Base-by-base conservation (phyloP, 2,888 invertebrate species). In the Altica lythri region DNA sequence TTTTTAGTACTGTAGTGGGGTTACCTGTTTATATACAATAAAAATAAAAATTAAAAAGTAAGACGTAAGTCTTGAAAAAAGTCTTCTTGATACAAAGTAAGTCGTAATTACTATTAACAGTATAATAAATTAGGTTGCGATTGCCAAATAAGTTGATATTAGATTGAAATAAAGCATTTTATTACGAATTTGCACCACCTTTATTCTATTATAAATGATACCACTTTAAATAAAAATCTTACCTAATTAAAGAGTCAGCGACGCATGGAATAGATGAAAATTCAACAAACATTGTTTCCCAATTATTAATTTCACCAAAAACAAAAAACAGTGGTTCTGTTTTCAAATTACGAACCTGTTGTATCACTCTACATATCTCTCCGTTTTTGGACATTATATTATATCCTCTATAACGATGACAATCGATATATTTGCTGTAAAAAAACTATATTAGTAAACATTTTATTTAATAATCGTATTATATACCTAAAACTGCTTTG, bases 241-340 rank as follows among this genome's bases (percentile, higher is more conserved):
- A 54, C 54, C 93, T 90, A 58, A 85, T 75, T 61, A 94, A 86
- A 9, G 90, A 85, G 40, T 84, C 79, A 32, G 83, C 81, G 73
- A 93, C 93, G 1, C 83, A 75, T 0, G 89, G 87, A 19, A 94
- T 79, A 63, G 81, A 77, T 84, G 93, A 84, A 40, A 94, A 81
- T 30, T 85, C 81, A 5, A 81, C 77, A 1, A 89, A 94, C 91
- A 94, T 93, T 59, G 88, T 87, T 8, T 85, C 78, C 92, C 92
- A 94, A 0, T 90, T 88, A 1, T 92, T 92, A 89, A 95, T 90
- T 22, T 94, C 94, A 46, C 94, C 90, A 78, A 92, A 95, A 34
- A 94, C 85, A 77, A 89, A 1, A 13, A 47, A 32, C 2, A 64
- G 17, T 12, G 30, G 29, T 13, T 2, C 8, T 40, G 22, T 9